Conservation (phyloP, 2,113 vertebrate species). For the Platichthys stellatus region DNA sequence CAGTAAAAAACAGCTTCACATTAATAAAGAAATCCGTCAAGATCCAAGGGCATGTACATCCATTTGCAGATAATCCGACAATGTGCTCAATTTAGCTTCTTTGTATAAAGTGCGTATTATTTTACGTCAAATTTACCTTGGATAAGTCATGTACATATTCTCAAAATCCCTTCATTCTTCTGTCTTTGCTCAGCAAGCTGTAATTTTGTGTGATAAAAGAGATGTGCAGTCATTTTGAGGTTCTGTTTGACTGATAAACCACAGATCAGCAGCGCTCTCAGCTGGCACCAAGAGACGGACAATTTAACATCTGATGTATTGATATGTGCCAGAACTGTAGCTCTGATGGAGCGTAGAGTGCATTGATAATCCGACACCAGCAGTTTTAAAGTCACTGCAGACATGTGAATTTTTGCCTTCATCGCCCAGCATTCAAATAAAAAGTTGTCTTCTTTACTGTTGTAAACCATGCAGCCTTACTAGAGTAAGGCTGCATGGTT, state of each 20-base stretch:
- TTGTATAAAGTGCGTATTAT: slow-evolving; percentile 14
- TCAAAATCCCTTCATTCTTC: not conserved
- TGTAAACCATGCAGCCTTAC: too few relatives aligned
- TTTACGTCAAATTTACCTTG: not conserved
- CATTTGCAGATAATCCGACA: not conserved
- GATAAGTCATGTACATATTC: slow-evolving; percentile 17
- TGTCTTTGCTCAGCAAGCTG: not conserved
- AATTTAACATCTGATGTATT: slow-evolving; percentile 60
- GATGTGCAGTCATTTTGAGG: slow-evolving; percentile 43
- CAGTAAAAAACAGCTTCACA: not conserved
- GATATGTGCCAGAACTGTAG: slow-evolving; percentile 38
- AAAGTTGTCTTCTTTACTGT: slow-evolving; percentile 16
- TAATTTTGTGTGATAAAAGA: slow-evolving; percentile 33
- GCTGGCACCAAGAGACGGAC: slow-evolving; percentile 23
- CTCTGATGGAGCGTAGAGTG: slow-evolving; percentile 28
- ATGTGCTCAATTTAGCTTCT: slow-evolving; percentile 4
- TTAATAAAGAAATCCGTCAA: not conserved
- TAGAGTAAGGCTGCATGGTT: not conserved
- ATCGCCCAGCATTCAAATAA: slow-evolving; percentile 11
- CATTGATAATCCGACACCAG: slow-evolving; percentile 39
- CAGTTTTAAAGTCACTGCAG: slow-evolving; percentile 45
- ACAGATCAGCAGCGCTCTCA: not conserved
- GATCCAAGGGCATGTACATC: not conserved
- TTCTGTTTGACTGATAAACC: slow-evolving; percentile 47
- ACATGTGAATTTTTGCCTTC: slow-evolving; percentile 20